Percentiles rank a stretch among this genome's conserved stretches.
Evolutionary conservation across 1,140 invertebrate species (phyloP).

Genomic region (Anagrus nilaparvatae): DNA sequence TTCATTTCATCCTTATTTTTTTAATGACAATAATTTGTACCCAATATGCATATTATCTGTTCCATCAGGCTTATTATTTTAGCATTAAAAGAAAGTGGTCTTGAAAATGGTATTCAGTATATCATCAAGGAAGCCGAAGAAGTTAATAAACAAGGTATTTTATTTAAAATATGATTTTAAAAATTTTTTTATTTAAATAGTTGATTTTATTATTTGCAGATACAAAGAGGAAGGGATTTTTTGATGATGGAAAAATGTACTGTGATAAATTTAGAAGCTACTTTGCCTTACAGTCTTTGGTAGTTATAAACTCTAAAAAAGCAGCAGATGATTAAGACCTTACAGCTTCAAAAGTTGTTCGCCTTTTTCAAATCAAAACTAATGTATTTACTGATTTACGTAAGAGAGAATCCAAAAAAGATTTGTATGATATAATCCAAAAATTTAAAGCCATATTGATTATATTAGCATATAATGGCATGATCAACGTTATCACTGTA

Average conservation of each 20-base stretch:
- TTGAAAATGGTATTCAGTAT: too few species aligned
- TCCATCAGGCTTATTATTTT: too few species aligned
- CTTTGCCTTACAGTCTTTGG: conserved; percentile 65
- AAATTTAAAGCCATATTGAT: conserved; percentile 28
- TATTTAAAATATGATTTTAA: too few species aligned
- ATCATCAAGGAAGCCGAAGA: too few species aligned
- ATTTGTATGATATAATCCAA: conserved; percentile 15
- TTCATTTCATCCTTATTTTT: too few species aligned
- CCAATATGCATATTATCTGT: too few species aligned
- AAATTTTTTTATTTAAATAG: too few species aligned
- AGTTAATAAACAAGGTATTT: too few species aligned
- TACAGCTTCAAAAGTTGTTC: conserved; percentile 62
- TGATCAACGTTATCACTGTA: neutral
- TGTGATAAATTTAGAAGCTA: conserved; percentile 41
- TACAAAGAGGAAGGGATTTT: conserved; percentile 32
- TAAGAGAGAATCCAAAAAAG: conserved; percentile 11
- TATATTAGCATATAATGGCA: neutral
- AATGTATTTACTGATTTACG: conserved; percentile 45
- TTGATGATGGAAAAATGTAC: conserved; percentile 35
- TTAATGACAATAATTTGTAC: too few species aligned
- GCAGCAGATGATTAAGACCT: conserved; percentile 49
- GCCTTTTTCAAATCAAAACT: conserved; percentile 51
- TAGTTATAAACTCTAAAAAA: conserved; percentile 51
- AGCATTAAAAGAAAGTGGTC: too few species aligned
- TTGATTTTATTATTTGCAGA: conserved; percentile 18